A percentile compares a stretch with the other conserved stretches of the same genome.
phyloP scores from a whole-genome alignment of 2,888 invertebrate species.

The Chymomyza caudatula region DNA sequence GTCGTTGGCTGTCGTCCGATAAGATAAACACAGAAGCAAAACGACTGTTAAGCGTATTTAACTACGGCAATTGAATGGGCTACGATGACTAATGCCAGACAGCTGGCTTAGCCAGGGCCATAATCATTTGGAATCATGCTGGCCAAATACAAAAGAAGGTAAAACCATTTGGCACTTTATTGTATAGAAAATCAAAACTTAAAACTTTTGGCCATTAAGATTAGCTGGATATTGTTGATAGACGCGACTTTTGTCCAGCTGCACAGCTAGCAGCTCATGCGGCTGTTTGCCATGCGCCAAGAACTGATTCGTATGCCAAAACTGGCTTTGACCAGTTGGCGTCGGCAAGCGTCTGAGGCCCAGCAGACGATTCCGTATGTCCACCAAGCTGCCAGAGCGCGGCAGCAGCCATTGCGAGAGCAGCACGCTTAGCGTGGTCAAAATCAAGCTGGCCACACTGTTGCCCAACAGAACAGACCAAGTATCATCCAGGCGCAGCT shows the following conservation, averaged over 20 bases:
- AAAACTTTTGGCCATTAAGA: background rate
- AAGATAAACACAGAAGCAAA: background rate
- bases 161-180: background rate
- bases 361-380: constrained; percentile 67
- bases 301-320: constrained; percentile 69
- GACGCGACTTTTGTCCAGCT: constrained; percentile 54
- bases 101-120: background rate
- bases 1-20: background rate
- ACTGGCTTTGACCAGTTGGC: constrained; percentile 56
- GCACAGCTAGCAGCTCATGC: constrained; percentile 52
- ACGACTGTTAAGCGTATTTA: background rate
- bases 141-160: background rate
- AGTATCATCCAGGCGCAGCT: constrained; percentile 36
- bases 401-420: constrained; percentile 59
- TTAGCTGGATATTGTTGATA: constrained; percentile 66
- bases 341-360: constrained; percentile 55
- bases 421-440: constrained; percentile 51
- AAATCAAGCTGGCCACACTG: constrained; percentile 38
- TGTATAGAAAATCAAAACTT: background rate
- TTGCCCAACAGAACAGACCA: constrained; percentile 54
- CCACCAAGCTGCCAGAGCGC: constrained; percentile 61
- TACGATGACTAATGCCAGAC: background rate
- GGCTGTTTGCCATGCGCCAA: constrained; percentile 64
- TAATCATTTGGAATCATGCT: background rate
- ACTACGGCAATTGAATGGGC: background rate